Base-by-base conservation (phyloP, 2,113 vertebrate genomes). In the Excalfactoria chinensis region DNA sequence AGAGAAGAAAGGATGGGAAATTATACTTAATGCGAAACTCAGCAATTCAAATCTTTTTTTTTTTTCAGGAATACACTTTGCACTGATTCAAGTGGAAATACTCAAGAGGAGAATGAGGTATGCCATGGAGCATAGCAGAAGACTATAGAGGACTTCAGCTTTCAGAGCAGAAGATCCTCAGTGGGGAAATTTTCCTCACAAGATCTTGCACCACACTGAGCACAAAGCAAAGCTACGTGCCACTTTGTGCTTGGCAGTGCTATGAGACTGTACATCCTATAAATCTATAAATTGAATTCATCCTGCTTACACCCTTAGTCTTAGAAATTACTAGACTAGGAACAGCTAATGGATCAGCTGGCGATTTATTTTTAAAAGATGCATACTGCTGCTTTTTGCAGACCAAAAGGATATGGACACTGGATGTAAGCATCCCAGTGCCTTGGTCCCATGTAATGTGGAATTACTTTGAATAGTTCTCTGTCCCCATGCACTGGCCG, bases 261-360 rank as follows among this genome's bases (percentile, higher is more conserved):
- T 93, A n/a, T 49, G 37, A 89, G 66, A 28, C 58, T 84, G 88
- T 91, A 55, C 62, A 60, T 96, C 75, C 82, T 71, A 93, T 80
- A 95, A 95, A 96, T 96, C 96, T 66, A 96, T 96, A 96, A 88
- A 96, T 89, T 88, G 96, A 93, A 95, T 93, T 96, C 85, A 93
- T 91, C 76, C 79, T 93, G 85, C 89, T 95, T 96, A 93, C 89
- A 95, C 94, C 91, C 94, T 85, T 60, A 91, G 62, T 84, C 90
- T 95, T 79, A 82, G 34, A 95, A 95, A 94, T 95, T 95, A 84
- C 95, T 87, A 59, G 90, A 72, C 74, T 41, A 84, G 73, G 94
- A 95, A 86, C 83, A 84, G 76, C 92, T 97, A 96, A 97, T 96
- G 95, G 90, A 95, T 88, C 80, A 76, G 94, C 82, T 59, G 67